Evolutionary conservation across 2,113 vertebrate genomes (phyloP).

Genomic region (Platysteira castanea): DNA sequence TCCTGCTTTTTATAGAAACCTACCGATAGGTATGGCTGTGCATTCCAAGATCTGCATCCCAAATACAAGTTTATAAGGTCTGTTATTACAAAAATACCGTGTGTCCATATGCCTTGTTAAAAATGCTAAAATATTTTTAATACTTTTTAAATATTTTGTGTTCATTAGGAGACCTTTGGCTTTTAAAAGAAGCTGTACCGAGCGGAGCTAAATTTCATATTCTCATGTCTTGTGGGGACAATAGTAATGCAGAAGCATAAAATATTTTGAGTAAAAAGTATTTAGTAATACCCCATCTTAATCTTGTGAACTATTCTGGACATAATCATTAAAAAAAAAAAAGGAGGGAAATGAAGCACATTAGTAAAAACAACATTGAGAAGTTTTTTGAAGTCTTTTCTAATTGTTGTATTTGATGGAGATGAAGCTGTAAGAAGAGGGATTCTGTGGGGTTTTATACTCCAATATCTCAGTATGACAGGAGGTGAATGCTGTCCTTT

Average conservation of each 20-base stretch:
- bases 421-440: background rate
- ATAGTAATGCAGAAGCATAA: conserved; percentile 15
- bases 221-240: background rate
- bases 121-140: background rate
- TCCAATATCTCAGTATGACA: background rate
- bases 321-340: background rate
- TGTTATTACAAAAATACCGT: background rate
- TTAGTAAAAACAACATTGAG: background rate
- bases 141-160: background rate
- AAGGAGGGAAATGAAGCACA: background rate
- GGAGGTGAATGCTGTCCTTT: background rate
- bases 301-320: background rate
- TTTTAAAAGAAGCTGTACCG: background rate
- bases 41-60: background rate
- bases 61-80: background rate
- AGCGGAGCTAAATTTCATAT: background rate
- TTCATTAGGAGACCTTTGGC: background rate
- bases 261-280: conserved; percentile 26
- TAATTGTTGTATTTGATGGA: background rate
- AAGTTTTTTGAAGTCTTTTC: conserved; percentile 19
- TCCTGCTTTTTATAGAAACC: background rate
- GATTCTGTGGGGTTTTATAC: background rate
- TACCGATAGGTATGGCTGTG: background rate
- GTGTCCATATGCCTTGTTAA: background rate
- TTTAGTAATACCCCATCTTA: background rate